A percentile compares a stretch with the other conserved stretches of the same genome.
Evolutionary conservation across 2,797 vertebrate genomes (phyloP).

Genomic region (Cryptoblepharus egeriae): DNA sequence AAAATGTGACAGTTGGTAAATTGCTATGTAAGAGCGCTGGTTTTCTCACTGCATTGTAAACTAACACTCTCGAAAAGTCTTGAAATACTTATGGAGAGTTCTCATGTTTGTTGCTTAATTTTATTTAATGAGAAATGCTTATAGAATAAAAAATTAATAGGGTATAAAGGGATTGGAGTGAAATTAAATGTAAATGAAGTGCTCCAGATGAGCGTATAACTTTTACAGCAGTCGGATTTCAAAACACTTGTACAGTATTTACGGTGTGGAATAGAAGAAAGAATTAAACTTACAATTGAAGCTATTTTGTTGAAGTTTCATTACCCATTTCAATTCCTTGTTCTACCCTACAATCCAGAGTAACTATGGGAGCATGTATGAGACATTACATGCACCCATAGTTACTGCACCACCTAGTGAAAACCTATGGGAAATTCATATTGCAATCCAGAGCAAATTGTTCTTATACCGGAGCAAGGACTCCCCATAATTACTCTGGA

Average conservation of each 20-base stretch:
- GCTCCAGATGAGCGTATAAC: conserved; percentile 55
- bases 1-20: neutral
- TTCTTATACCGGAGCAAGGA: too few species aligned
- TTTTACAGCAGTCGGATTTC: conserved; percentile 45
- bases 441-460: too few species aligned
- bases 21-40: conserved; percentile 12
- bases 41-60: neutral
- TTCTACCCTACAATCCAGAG: too few species aligned
- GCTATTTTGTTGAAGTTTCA: conserved; percentile 55
- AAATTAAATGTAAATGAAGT: conserved; percentile 69
- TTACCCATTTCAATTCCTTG: conserved; percentile 56
- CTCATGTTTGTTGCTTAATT: conserved; percentile 34
- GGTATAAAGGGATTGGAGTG: conserved; percentile 44
- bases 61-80: neutral
- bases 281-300: conserved; percentile 39
- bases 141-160: conserved; percentile 63
- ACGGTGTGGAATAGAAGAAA: conserved; percentile 40
- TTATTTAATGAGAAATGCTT: conserved; percentile 51
- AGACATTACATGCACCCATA: too few species aligned
- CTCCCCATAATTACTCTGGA: too few species aligned
- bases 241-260: conserved; percentile 59
- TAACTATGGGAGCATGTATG: too few species aligned
- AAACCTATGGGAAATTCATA: too few species aligned
- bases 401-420: too few species aligned
- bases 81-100: conserved; percentile 44